These are phyloP conservation scores for Hydropotes inermis DNA, from an alignment of 2,113 vertebrate species.

Conservation along the genomic window DNA sequence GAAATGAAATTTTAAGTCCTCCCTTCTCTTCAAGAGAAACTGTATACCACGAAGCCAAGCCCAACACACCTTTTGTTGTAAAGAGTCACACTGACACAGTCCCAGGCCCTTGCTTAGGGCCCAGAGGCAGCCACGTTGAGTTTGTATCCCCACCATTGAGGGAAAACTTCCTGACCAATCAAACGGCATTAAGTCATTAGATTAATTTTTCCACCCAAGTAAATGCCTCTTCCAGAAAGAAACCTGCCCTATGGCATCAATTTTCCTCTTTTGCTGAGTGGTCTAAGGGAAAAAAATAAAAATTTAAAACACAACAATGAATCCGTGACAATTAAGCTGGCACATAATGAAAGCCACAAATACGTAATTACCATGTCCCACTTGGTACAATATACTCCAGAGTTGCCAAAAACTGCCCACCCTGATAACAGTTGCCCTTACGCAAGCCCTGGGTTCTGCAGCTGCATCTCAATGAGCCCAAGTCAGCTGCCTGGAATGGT, in stretches of 20 bases:
- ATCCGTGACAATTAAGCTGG: slow-evolving; percentile 69
- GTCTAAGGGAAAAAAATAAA: slow-evolving; percentile 63
- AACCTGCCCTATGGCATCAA: slow-evolving; percentile 76
- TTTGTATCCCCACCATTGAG: neutral
- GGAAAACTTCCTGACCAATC: slow-evolving; percentile 43
- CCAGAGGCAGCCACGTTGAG: neutral
- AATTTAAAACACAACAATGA: slow-evolving; percentile 59
- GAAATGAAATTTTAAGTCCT: neutral
- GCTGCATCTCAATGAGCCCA: slow-evolving; percentile 71
- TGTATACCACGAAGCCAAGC: neutral
- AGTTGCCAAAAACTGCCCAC: slow-evolving; percentile 59
- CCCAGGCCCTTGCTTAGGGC: neutral
- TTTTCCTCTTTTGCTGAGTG: slow-evolving; percentile 72
- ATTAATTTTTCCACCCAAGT: slow-evolving; percentile 72
- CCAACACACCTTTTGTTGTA: neutral
- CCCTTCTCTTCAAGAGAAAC: neutral
- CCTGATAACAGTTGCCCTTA: slow-evolving; percentile 60
- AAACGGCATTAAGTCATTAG: slow-evolving; percentile 63
- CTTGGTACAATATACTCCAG: slow-evolving; percentile 40
- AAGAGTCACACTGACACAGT: neutral
- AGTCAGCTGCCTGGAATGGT: slow-evolving; percentile 66
- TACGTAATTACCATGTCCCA: slow-evolving; percentile 61
- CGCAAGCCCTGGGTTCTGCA: slow-evolving; percentile 13
- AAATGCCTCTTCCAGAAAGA: slow-evolving; percentile 76
- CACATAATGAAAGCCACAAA: slow-evolving; percentile 68